These are phyloP conservation scores for Heterohyrax brucei DNA, from an alignment of 2,797 vertebrate genomes.

Conservation along the genomic window DNA sequence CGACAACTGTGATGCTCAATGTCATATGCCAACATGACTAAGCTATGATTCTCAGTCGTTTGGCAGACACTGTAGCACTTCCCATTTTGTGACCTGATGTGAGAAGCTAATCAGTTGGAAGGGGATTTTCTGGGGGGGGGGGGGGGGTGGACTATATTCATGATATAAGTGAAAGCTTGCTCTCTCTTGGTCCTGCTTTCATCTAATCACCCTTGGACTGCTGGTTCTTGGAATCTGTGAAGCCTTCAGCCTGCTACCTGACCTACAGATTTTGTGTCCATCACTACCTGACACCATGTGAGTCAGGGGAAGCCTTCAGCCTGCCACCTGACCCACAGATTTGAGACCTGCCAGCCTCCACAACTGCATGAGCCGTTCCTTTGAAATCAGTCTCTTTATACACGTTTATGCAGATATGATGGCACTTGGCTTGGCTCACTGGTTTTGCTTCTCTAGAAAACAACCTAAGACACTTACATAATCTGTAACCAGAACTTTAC, in stretches of 20 bases:
- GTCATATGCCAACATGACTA: no score
- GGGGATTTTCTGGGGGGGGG: no score
- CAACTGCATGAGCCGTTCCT: background rate
- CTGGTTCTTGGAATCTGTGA: background rate
- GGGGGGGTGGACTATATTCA: background rate
- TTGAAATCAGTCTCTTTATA: background rate
- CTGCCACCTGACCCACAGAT: background rate
- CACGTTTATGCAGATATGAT: background rate
- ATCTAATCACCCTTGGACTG: background rate
- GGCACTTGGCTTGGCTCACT: no score
- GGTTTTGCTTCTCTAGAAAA: background rate
- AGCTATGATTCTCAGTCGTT: no score
- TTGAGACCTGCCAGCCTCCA: background rate
- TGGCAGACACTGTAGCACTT: background rate
- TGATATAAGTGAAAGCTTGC: background rate
- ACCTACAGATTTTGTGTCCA: background rate
- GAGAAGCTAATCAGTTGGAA: background rate
- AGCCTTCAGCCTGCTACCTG: background rate
- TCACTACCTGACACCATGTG: background rate
- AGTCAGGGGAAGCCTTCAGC: background rate
- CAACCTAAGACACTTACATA: background rate
- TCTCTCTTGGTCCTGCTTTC: background rate
- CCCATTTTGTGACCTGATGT: background rate
- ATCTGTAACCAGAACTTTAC: slow-evolving; percentile 6
- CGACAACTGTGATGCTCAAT: no score